A percentile compares a stretch with the other conserved stretches of the same genome.
Conservation (phyloP, 2,888 invertebrate genomes). For the Oligia latruncula region DNA sequence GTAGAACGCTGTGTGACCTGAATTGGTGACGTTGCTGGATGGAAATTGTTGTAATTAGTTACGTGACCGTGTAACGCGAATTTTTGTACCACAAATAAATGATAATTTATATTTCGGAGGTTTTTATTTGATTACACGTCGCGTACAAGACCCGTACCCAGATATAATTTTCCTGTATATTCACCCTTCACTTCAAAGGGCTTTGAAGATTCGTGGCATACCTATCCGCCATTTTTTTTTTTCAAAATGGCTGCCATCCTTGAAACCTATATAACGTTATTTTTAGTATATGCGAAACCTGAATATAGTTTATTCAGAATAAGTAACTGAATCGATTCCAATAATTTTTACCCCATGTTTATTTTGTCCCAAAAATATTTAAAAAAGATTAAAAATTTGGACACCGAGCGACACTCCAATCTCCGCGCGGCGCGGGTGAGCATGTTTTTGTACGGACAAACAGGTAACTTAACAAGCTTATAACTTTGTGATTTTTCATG, state of each 20-base stretch:
- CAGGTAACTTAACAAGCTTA: too few species aligned
- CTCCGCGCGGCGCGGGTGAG: too few species aligned
- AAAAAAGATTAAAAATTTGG: too few species aligned
- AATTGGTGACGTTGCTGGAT: conserved; percentile 57
- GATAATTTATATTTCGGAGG: conserved; percentile 64
- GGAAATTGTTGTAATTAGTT: conserved; percentile 67
- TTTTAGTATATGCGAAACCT: too few species aligned
- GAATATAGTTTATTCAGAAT: too few species aligned
- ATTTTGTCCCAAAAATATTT: too few species aligned
- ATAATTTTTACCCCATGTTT: too few species aligned
- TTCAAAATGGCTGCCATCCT: not conserved
- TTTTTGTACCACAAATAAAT: conserved; percentile 82
- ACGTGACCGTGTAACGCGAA: conserved; percentile 67
- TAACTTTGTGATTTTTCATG: too few species aligned
- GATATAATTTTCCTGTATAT: not conserved
- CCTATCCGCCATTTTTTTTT: not conserved
- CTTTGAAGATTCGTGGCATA: not conserved
- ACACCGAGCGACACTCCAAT: too few species aligned
- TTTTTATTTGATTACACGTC: conserved; percentile 41
- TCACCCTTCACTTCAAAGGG: not conserved
- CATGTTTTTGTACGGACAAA: too few species aligned
- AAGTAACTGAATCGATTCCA: too few species aligned
- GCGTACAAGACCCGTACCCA: too few species aligned
- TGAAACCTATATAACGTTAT: not conserved
- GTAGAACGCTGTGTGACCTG: conserved; percentile 38